Evolutionary conservation across 2,113 vertebrate species (phyloP), one percentile per base, ranked within the genome.

Genomic region (Bubo bubo): DNA sequence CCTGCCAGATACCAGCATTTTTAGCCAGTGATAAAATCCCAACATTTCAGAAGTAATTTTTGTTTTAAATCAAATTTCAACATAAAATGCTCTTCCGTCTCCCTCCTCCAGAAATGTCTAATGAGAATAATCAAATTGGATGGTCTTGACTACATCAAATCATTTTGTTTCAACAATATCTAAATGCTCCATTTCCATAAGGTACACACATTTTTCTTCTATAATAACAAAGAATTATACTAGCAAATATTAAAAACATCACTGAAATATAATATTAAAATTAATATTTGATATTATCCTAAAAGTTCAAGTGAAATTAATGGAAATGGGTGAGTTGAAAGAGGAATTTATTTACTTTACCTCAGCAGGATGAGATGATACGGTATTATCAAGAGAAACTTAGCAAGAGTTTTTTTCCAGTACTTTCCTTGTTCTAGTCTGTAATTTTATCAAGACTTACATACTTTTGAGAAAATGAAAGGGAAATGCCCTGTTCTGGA

Each of bases 271-370:
- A 52, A 55, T 89, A 92, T 60, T 91, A 77, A 91, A 91, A 91
- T 81, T 50, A 85, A 63, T 89, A 59, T 86, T 94, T 93, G 10
- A 59, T 81, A 84, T 92, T 83, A 76, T 43, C 50, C 47, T 93
- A 43, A 63, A 90, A 81, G 59, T 74, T 93, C 59, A 83, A 88
- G 28, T 88, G 55, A 92, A 88, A 96, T 83, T 52, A 90, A 90
- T 83, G 34, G 11, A 83, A 95, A 68, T 26, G 11, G 7, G 24
- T 50, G 50, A 81, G 19, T 55, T 55, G 75, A 88, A 94, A 88
- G 23, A 84, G 15, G 52, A 88, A 70, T 94, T 86, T 86, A 80
- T 94, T 94, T 93, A 41, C 28, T 93, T 90, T 82, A 58, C 18
- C 6, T 72, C 47, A 21, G 7, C 47, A 82, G 56, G 21, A 43